Evolutionary conservation across 2,888 invertebrate genomes (phyloP), one percentile per base, ranked within the genome.

Genomic region (Resseliella maxima): DNA sequence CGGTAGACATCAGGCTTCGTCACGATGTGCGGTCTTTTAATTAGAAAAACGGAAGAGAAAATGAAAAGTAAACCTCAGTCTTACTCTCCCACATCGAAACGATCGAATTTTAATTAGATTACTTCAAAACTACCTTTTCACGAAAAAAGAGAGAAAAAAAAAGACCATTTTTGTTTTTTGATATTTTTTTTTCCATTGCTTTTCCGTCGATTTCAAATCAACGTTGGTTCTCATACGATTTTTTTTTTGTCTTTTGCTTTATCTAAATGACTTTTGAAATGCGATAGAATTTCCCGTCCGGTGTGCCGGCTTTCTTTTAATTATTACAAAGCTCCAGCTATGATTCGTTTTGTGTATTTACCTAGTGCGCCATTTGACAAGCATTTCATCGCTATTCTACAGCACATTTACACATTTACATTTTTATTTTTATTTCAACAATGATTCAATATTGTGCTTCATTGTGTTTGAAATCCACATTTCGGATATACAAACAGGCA

Each of bases 21-120:
- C 72, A 72, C 72, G 35, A 72, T 72, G 72, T 72, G 72, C 72
- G 72, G 72, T 72, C 72, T 72, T 72, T 72, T 72, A 72, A 72
- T 72, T 72, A 72, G 15, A 72, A 72, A 59, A 59, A 59, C 21
- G 18, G 50, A 50, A 50, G 21, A 50, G 21, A 50, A 21, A 50
- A 50, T 8, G 41, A 41, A 50, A 27, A 59, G 3, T 2, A 59
- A 59, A 59, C 5, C 72, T 72, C 72, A 0, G 2, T 12, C 59
- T n/a, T 24, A 59, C 35, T 72, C 72, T 72, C 72, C 72, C 72
- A 72, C 72, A 72, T 31, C 72, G 72, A 72, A 72, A 72, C 72
- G 2, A 31, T 72, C 72, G 31, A 72, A 72, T 59, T 27, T 27
- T 59, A 59, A 59, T 59, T 59, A 59, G 59, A 59, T 72, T 72